Conservation (phyloP, 2,113 vertebrate genomes). For the Stegostoma tigrinum region DNA sequence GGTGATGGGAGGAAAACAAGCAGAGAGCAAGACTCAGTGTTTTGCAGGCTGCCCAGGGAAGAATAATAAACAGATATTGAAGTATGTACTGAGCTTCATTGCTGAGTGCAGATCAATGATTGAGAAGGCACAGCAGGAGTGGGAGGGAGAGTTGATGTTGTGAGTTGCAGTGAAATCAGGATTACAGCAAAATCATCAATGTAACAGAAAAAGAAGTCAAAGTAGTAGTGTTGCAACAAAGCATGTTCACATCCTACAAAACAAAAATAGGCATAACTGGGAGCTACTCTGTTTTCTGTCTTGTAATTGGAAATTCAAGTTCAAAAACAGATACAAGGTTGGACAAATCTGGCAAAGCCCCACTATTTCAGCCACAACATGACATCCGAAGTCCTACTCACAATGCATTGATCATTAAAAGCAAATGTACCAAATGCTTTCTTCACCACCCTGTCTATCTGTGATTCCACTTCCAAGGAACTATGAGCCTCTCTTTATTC, state of each 20-base stretch:
- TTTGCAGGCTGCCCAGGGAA: neutral
- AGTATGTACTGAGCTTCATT: neutral
- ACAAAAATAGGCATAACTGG: neutral
- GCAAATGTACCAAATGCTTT: too few relatives aligned
- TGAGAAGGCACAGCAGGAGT: neutral
- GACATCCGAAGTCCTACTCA: too few relatives aligned
- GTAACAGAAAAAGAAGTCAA: neutral
- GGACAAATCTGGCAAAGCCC: neutral
- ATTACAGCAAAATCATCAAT: neutral
- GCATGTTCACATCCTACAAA: neutral
- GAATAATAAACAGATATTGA: neutral
- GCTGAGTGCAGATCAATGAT: neutral
- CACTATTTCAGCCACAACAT: too few relatives aligned
- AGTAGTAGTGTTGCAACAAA: neutral
- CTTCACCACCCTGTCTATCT: too few relatives aligned
- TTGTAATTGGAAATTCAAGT: neutral
- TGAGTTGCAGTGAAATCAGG: neutral
- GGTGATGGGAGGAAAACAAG: neutral
- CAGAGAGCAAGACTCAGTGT: neutral
- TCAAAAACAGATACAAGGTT: neutral
- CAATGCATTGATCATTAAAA: too few relatives aligned
- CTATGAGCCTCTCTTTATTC: too few relatives aligned
- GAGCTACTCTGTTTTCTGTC: neutral
- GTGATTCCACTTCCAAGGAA: too few relatives aligned
- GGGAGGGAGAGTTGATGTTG: neutral